phyloP scores from a whole-genome alignment of 1,140 invertebrate genomes.

The Sarcophaga peregrina region DNA sequence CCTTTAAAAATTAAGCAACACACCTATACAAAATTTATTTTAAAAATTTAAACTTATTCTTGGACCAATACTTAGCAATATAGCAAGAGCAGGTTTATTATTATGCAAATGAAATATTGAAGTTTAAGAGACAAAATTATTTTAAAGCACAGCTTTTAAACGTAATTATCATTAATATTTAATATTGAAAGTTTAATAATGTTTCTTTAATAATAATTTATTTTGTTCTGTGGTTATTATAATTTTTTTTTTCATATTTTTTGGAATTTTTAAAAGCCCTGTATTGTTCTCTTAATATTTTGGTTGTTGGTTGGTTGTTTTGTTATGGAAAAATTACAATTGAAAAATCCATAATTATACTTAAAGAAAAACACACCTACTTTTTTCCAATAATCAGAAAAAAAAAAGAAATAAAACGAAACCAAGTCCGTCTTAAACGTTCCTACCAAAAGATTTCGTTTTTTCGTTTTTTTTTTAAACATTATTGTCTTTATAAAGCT shows the following conservation, averaged over 20 bases:
- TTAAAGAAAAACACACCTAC: constrained; percentile 3
- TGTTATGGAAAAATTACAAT: not conserved
- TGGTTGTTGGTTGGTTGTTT: no score
- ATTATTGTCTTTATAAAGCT: not conserved
- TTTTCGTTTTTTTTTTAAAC: no score
- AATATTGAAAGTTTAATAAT: not conserved
- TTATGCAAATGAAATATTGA: not conserved
- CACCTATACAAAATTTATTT: no score
- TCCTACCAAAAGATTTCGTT: no score
- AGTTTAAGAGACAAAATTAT: not conserved
- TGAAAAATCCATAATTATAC: constrained; percentile 17
- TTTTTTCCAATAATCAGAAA: not conserved
- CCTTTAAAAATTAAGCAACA: no score
- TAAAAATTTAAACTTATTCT: not conserved
- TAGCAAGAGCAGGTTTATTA: not conserved
- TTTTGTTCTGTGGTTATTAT: no score
- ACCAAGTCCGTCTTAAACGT: not conserved
- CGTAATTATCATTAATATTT: not conserved
- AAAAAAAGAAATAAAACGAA: not conserved
- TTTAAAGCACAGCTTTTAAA: not conserved
- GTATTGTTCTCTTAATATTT: not conserved
- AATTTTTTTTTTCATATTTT: not conserved
- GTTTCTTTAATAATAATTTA: not conserved
- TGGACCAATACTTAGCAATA: not conserved
- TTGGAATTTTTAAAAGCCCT: not conserved